Evolutionary conservation across 2,797 vertebrate genomes (phyloP).

Genomic region (Gymnopithys bicolor): DNA sequence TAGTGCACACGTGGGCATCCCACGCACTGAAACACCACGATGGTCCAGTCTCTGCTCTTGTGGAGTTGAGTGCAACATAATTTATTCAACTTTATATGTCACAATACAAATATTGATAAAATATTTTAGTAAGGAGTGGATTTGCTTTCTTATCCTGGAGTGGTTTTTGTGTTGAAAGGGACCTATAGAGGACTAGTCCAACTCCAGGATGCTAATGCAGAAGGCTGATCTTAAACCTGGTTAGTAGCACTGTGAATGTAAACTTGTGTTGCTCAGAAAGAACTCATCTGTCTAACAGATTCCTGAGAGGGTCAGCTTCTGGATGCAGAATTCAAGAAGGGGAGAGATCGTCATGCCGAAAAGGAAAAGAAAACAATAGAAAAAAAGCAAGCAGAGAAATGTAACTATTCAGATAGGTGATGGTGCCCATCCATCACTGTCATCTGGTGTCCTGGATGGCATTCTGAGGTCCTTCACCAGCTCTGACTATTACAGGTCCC

Average conservation of each 20-base stretch:
- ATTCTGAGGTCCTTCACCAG: background rate
- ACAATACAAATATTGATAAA: background rate
- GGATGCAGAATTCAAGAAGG: background rate
- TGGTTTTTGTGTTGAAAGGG: background rate
- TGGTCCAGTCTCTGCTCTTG: background rate
- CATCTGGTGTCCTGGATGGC: background rate
- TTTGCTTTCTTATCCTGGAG: background rate
- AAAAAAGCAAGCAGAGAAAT: background rate
- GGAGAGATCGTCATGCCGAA: background rate
- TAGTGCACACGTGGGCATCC: accelerated
- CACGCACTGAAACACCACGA: accelerated
- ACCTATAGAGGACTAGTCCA: background rate
- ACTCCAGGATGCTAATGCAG: background rate
- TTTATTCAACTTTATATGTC: background rate
- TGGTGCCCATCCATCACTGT: background rate
- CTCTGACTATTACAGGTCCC: background rate
- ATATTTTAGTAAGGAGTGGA: background rate
- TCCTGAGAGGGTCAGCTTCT: background rate
- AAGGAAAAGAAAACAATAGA: too few species aligned
- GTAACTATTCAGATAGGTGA: background rate
- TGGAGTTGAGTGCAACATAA: background rate
- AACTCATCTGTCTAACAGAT: accelerated
- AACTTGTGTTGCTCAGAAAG: background rate
- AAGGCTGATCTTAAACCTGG: background rate
- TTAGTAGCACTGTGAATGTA: background rate